Base-by-base conservation (phyloP, 2,888 invertebrate species). In the Pammene fasciana region DNA sequence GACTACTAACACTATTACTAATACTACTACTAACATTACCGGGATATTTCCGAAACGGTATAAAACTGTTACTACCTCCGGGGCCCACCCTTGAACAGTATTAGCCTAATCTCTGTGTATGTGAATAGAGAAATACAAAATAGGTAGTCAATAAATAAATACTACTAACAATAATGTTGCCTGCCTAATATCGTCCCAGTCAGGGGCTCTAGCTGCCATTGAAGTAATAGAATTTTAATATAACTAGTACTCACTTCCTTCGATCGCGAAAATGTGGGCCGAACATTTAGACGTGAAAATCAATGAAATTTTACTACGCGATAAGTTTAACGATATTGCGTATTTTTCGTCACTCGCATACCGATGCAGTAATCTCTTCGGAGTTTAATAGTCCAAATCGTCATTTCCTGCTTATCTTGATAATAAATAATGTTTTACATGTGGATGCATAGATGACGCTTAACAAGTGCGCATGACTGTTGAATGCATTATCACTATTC, bases 401-500 rank as follows among this genome's bases (percentile, higher is more conserved):
- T 64, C 61, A 52, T 68, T 68, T 68, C 64, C 68, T 68, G 68
- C 50, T 57, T 36, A 52, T n/a, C n/a, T 57, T 57, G 68, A 68
- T 68, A 68, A 62, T 55, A 68, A 50, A 56, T 41, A 65, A 16
- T 46, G 54, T 34, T 48, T 34, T 50, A 36, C 48, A 50, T 16
- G 50, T 13, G 48, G 8, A 59, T 8, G 18, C 34, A 26, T 26
- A 18, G 11, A 13, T 18, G 61, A 38, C 18, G 16, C 16, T 61
- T 13, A 18, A 26, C 45, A 46, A 13, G 5, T 45, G 10, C 4
- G 13, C 45, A 45, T 13, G 13, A 26, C 13, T 36, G 14, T n/a
- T 34, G 26, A 7, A 52, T 54, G n/a, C 16, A 34, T 34, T 54
- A 54, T 26, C 26, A 7, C 14, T 46, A 46, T n/a, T 8, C 1